Conservation (phyloP, 2,797 vertebrate genomes). For the Poecilia wingei region DNA sequence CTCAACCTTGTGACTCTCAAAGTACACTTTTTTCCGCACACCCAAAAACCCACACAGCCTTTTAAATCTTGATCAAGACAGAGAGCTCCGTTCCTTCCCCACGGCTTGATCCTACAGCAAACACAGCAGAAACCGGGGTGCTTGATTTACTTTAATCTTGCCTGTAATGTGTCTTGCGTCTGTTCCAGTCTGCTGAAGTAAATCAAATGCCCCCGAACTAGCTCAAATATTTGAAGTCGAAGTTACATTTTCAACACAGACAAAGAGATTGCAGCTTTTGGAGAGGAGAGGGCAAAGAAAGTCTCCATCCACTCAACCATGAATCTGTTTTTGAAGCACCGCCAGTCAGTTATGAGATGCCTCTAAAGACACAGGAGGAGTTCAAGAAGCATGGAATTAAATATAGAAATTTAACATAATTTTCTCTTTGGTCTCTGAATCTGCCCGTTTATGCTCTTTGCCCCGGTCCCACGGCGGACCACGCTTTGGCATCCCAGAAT, state of each 20-base stretch:
- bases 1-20: constrained; percentile 33
- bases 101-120: constrained; percentile 63
- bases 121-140: constrained; percentile 63
- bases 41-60: constrained; percentile 17
- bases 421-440: constrained; percentile 5
- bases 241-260: constrained; percentile 58
- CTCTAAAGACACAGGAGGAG: not conserved
- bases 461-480: not conserved
- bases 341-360: not conserved
- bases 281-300: constrained; percentile 3
- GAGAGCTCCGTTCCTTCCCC: constrained; percentile 55
- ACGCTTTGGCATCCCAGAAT: constrained; percentile 34
- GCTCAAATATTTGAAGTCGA: constrained; percentile 65
- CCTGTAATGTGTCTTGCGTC: constrained; percentile 58
- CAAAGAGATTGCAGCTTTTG: constrained; percentile 32
- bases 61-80: constrained; percentile 66
- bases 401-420: constrained; percentile 2
- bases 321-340: constrained; percentile 29
- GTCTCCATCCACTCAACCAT: constrained; percentile 1
- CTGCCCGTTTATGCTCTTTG: constrained; percentile 7
- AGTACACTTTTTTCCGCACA: constrained; percentile 24
- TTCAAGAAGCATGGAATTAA: constrained; percentile 1
- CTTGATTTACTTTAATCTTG: constrained; percentile 72
- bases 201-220: constrained; percentile 59
- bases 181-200: constrained; percentile 63